Evolutionary conservation across 2,888 invertebrate species (phyloP).

Genomic region (Dioctria linearis): DNA sequence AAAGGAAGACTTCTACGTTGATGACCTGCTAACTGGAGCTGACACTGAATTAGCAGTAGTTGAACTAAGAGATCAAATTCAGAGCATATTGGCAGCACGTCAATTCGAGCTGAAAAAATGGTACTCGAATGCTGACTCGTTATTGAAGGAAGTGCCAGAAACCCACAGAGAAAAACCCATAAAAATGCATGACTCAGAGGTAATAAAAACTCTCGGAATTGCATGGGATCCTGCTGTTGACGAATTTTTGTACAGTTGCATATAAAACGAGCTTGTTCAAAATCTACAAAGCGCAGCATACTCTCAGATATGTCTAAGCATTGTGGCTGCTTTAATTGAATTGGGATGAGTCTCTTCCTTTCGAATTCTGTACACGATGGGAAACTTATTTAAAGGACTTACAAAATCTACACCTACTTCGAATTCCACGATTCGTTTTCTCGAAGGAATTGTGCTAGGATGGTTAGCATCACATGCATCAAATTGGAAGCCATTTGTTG

Average conservation of each 20-base stretch:
- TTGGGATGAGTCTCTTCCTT: conserved; percentile 27
- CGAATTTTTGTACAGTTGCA: background rate
- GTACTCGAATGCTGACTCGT: background rate
- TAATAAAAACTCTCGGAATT: conserved; percentile 11
- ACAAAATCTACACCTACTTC: too few relatives aligned
- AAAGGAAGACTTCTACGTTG: conserved; percentile 5
- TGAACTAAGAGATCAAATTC: background rate
- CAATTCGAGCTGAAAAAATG: background rate
- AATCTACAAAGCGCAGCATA: conserved; percentile 1
- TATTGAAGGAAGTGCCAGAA: background rate
- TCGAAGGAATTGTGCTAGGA: background rate
- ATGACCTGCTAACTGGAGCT: background rate
- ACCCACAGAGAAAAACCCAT: background rate
- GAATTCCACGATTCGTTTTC: too few relatives aligned
- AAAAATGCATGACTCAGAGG: background rate
- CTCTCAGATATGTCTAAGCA: too few relatives aligned
- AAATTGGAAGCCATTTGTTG: background rate
- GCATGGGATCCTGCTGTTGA: conserved; percentile 4
- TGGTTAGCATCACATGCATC: background rate
- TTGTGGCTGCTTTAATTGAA: conserved; percentile 2
- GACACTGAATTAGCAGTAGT: background rate
- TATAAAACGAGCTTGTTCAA: conserved; percentile 42
- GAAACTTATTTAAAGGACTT: background rate
- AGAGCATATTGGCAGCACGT: background rate
- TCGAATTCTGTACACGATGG: background rate